These are phyloP conservation scores for Pseudocheirus occidentalis DNA, from an alignment of 2,797 vertebrate species.

Conservation along the genomic window DNA sequence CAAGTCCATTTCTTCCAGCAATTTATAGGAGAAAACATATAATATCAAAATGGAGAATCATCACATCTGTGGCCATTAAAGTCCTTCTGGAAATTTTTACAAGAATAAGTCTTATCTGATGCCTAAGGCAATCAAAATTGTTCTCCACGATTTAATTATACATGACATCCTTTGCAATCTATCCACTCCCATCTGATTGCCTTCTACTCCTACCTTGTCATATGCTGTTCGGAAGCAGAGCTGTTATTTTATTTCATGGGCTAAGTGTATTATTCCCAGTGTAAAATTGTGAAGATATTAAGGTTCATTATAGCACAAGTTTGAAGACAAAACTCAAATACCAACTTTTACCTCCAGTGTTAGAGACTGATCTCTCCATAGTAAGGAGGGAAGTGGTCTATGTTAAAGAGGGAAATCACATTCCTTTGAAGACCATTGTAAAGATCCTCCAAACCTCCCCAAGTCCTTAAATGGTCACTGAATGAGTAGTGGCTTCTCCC, in stretches of 20 bases:
- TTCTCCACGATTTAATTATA: slow-evolving; percentile 26
- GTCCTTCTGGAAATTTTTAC: slow-evolving; percentile 36
- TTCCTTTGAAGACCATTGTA: not conserved
- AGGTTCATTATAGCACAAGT: not conserved
- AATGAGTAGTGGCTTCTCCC: slow-evolving; percentile 30
- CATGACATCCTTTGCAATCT: not conserved
- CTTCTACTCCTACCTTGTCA: not conserved
- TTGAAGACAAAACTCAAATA: not conserved
- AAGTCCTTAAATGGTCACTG: slow-evolving; percentile 53
- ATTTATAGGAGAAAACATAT: not conserved
- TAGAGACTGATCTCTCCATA: slow-evolving; percentile 11
- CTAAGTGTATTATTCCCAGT: not conserved
- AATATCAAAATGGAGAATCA: slow-evolving; percentile 11
- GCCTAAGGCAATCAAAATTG: slow-evolving; percentile 37
- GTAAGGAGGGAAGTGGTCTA: not conserved
- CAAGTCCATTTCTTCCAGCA: not conserved
- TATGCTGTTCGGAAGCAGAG: not conserved
- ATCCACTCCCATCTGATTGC: not conserved
- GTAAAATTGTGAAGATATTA: slow-evolving; percentile 40
- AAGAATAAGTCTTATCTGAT: not conserved
- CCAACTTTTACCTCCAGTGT: slow-evolving; percentile 12
- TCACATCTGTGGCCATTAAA: slow-evolving; percentile 36
- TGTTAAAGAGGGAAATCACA: not conserved
- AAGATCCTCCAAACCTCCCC: not conserved
- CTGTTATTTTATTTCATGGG: slow-evolving; percentile 25